phyloP scores from a whole-genome alignment of 2,797 vertebrate species.

The Malacoctenus gilli region DNA sequence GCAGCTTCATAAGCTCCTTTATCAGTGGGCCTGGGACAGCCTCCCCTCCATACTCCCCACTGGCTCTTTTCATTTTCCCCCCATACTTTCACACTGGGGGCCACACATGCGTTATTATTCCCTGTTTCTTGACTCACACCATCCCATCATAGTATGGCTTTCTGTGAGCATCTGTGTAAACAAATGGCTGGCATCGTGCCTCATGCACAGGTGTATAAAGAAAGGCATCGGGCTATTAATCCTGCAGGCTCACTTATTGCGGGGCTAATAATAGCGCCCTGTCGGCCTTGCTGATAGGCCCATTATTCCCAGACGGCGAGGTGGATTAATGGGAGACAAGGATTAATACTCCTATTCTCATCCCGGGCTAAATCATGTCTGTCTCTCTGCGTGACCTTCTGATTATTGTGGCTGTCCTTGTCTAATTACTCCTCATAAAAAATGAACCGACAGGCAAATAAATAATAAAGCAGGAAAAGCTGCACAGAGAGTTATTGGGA shows the following conservation, averaged over 20 bases:
- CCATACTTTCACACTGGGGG: constrained; percentile 60
- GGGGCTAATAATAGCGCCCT: constrained; percentile 65
- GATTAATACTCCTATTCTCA: constrained; percentile 71
- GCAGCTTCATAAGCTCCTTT: constrained; percentile 69
- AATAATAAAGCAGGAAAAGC: constrained; percentile 3
- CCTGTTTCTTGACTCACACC: not conserved
- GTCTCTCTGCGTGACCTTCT: constrained; percentile 45
- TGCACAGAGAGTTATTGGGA: too few relatives aligned
- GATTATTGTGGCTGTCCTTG: constrained; percentile 25
- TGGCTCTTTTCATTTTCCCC: constrained; percentile 65
- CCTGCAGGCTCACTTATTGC: constrained; percentile 49
- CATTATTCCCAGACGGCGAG: constrained; percentile 58
- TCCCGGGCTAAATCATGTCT: constrained; percentile 50
- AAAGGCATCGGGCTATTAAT: constrained; percentile 41
- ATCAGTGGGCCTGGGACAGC: constrained; percentile 58
- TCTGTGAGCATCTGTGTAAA: constrained; percentile 49
- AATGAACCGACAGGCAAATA: too few relatives aligned
- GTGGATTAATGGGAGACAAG: constrained; percentile 68
- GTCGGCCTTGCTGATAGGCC: constrained; percentile 48
- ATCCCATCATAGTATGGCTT: not conserved
- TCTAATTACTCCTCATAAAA: constrained; percentile 14
- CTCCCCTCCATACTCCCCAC: constrained; percentile 55
- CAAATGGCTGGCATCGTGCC: constrained; percentile 7
- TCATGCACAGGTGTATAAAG: constrained; percentile 55
- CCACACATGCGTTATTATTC: constrained; percentile 32